Evolutionary conservation across 2,888 invertebrate genomes (phyloP), one percentile per base, ranked within the genome.

Genomic region (Erebia ligea): DNA sequence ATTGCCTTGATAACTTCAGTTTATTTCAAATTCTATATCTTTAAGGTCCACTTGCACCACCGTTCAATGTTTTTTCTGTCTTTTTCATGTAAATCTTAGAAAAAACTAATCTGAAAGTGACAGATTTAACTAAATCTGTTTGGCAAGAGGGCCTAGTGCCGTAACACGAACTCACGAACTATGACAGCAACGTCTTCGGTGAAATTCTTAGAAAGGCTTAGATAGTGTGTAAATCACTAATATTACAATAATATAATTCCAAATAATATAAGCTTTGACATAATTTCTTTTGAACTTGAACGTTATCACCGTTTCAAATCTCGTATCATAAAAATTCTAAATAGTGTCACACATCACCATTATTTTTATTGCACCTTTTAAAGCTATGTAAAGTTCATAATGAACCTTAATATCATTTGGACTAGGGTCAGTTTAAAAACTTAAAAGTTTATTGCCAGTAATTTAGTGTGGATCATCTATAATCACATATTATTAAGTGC

Each of bases 261-360:
- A 42, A 65, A 71, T 64, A 67, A 72, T 68, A 61, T 68, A 56
- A 69, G 61, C 15, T 62, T 68, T 61, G 66, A 68, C 73, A 74
- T 69, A 70, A 74, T 76, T 73, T 71, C 76, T 73, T 74, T 77
- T 76, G 73, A 76, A 75, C 75, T 71, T 68, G 54, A 50, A 45
- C 56, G 11, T 67, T 73, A 77, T 77, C 76, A 42, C 56, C 64
- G 64, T 50, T 62, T 57, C 25, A 69, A 63, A 76, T 76, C 76
- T 74, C 52, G 63, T 73, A 67, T 67, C 70, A 70, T 70, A 70
- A 73, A 76, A 76, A 68, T 72, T 73, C 72, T 73, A 72, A 74
- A 76, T 69, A 73, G 69, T 72, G 73, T 75, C 73, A 73, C 74
- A 34, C 58, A 66, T 69, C 40, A 70, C 56, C 71, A 25, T 68